Base-by-base conservation (phyloP, 2,797 vertebrate species). In the Apogon hyalosoma region DNA sequence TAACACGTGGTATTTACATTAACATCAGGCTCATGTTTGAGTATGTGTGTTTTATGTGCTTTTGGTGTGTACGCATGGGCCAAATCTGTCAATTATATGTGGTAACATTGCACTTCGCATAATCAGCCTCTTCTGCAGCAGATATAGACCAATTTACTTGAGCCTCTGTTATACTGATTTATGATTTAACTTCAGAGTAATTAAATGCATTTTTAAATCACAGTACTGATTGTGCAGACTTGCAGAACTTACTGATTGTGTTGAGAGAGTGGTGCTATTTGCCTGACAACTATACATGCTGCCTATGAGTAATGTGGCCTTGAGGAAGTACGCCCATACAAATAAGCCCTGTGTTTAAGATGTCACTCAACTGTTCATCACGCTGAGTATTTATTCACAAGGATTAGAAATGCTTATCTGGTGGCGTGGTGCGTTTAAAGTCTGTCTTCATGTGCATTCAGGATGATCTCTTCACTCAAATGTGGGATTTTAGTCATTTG, bases 281-380 rank as follows among this genome's bases (percentile, higher is more conserved):
- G 74, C 80, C 78, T 75, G 79, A 85, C 76, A 77, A 78, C 79
- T 81, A 67, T 79, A 73, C 4, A 33, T 10, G 46, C 77, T 60
- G 73, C 64, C 65, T 63, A 69, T 78, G 84, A 85, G 71, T 85
- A 79, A 86, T 86, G 72, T 73, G 75, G 76, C 75, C 63, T 71
- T 49, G 78, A 84, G 76, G 84, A 87, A 84, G 63, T 77, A 65
- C 68, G 50, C 68, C 71, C 79, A 77, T 64, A 83, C 79, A 91
- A 86, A 85, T 75, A 80, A 39, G 63, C 66, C 74, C 69, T 58
- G 82, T 81, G 69, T 88, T 79, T 70, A 67, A 80, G 60, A 69
- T 85, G 80, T 87, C 88, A 87, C 70, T 92, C 80, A 87, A 21
- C 73, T 76, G 79, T 82, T 90, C 79, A 83, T 84, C 82, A 77